Evolutionary conservation across 2,113 vertebrate species (phyloP).

Genomic region (Corydoras sp.): DNA sequence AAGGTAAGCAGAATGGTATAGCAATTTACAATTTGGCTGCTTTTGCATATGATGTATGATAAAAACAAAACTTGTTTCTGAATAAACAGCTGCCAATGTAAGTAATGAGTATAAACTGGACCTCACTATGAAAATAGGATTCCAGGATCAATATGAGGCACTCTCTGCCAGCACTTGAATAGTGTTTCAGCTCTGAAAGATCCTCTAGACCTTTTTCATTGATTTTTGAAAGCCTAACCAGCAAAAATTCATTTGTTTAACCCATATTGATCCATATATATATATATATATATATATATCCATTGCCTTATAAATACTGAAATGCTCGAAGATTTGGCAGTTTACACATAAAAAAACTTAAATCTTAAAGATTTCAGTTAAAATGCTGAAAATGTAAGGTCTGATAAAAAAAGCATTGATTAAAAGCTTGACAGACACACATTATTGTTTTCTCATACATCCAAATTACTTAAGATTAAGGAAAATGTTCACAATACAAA

Average conservation of each 20-base stretch:
- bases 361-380: too few species aligned
- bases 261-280: neutral
- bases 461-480: too few species aligned
- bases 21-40: too few species aligned
- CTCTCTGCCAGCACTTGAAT: slow-evolving; percentile 30
- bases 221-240: slow-evolving; percentile 29
- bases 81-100: slow-evolving; percentile 29
- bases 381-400: too few species aligned
- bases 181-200: slow-evolving; percentile 18
- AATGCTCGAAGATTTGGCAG: neutral
- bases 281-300: too few species aligned
- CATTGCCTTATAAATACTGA: too few species aligned
- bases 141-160: slow-evolving; percentile 39
- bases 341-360: too few species aligned
- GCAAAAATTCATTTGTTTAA: slow-evolving; percentile 5
- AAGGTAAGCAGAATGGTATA: too few species aligned
- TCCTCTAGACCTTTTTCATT: slow-evolving; percentile 18
- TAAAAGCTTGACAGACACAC: too few species aligned
- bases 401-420: too few species aligned
- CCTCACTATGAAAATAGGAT: slow-evolving; percentile 22
- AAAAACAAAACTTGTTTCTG: slow-evolving; percentile 31
- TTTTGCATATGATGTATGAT: slow-evolving; percentile 1
- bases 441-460: too few species aligned
- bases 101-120: slow-evolving; percentile 24
- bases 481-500: too few species aligned